Conservation (phyloP, 2,113 vertebrate species). For the Emydocephalus ijimae region DNA sequence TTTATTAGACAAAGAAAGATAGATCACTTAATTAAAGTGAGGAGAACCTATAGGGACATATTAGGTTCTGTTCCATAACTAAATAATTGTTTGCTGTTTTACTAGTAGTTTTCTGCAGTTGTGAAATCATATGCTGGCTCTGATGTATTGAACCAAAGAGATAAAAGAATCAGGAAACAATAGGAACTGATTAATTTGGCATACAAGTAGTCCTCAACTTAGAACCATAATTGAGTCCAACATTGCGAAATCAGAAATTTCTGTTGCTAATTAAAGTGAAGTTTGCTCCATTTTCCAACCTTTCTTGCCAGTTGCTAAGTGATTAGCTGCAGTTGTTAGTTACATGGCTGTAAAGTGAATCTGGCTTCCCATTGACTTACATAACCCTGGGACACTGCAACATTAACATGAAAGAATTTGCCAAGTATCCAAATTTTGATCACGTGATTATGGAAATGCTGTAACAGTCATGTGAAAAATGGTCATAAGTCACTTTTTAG, state of each 20-base stretch:
- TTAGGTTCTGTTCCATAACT: background rate
- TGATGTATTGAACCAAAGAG: background rate
- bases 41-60: background rate
- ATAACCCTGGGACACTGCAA: background rate
- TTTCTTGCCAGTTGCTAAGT: background rate
- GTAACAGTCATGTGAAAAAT: background rate
- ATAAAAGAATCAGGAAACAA: background rate
- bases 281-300: background rate
- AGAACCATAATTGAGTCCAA: background rate
- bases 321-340: background rate
- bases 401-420: background rate
- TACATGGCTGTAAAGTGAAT: background rate
- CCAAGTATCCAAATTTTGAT: background rate
- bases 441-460: background rate
- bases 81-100: background rate
- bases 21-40: background rate
- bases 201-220: background rate
- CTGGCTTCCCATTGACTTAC: background rate
- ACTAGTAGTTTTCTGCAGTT: background rate
- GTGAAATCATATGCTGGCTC: background rate
- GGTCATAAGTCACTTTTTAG: background rate
- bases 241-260: background rate
- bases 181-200: background rate
- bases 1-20: background rate
- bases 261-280: background rate